These are phyloP conservation scores for Mormyrus hasselquistii DNA, from an alignment of 2,797 vertebrate genomes.

Conservation along the genomic window DNA sequence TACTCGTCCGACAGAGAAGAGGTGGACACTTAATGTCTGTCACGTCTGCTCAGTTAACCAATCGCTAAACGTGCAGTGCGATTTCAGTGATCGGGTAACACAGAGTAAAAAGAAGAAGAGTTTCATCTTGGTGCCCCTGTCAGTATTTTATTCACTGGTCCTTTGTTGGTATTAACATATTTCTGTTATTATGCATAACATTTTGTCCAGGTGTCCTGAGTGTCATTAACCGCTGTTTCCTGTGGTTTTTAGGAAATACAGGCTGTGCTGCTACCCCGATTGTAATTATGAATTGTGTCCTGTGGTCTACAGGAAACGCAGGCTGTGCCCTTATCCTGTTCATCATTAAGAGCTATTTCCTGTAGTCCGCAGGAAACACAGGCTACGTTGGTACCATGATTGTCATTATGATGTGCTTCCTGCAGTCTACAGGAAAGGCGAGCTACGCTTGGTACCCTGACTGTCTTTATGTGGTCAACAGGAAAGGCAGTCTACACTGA, in stretches of 20 bases:
- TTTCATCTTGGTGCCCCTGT: background rate
- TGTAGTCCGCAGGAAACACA: background rate
- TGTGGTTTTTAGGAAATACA: background rate
- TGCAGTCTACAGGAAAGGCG: background rate
- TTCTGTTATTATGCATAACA: background rate
- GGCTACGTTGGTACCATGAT: background rate
- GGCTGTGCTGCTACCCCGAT: background rate
- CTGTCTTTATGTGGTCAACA: slow-evolving; percentile 21
- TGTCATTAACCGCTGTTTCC: slow-evolving; percentile 1
- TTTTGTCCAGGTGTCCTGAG: slow-evolving; percentile 1
- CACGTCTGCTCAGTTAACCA: background rate
- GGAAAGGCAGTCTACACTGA: slow-evolving; percentile 78
- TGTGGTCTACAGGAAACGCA: background rate
- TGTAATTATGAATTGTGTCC: slow-evolving; percentile 3
- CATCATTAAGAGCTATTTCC: background rate
- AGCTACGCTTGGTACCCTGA: background rate
- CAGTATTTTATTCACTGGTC: background rate
- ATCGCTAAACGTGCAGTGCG: background rate
- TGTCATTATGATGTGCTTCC: background rate
- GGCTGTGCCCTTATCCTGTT: background rate
- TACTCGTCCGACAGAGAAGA: background rate
- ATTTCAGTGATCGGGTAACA: background rate
- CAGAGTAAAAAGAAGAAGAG: background rate
- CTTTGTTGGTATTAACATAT: background rate
- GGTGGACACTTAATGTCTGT: background rate